phyloP scores from a whole-genome alignment of 2,888 invertebrate genomes.

The Reticulitermes lucifugus region DNA sequence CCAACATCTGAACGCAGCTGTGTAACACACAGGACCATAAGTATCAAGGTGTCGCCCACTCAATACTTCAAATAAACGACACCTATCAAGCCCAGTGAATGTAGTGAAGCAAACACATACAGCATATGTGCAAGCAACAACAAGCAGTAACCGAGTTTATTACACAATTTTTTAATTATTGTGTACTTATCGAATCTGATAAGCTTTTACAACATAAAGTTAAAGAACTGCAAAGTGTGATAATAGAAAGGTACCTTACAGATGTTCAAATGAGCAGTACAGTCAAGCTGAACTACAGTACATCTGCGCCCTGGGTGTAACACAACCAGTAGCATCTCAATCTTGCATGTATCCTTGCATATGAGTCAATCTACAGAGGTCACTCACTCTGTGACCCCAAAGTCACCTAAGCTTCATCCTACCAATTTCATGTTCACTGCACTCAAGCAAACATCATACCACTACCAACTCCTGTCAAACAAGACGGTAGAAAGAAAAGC shows the following conservation, averaged over 20 bases:
- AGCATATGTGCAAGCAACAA: not conserved
- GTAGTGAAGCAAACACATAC: not conserved
- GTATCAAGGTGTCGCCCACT: not conserved
- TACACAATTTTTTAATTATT: not conserved
- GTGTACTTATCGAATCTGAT: not conserved
- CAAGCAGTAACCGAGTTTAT: too few species aligned
- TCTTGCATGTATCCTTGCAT: not conserved
- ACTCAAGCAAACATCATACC: not conserved
- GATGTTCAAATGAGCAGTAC: slow-evolving; percentile 1
- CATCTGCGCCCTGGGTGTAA: not conserved
- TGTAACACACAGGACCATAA: not conserved
- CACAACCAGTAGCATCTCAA: not conserved
- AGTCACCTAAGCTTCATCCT: not conserved
- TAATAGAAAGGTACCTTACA: not conserved
- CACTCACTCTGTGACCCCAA: not conserved
- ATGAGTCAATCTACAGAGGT: not conserved
- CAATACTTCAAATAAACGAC: not conserved
- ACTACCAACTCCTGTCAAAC: not conserved
- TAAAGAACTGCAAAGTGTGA: not conserved
- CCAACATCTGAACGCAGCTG: not conserved
- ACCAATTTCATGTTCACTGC: not conserved
- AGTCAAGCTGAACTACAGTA: not conserved
- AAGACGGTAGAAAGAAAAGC: not conserved
- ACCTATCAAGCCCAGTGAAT: not conserved
- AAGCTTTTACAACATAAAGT: not conserved